A percentile compares a stretch with the other conserved stretches of the same genome.
Conservation (phyloP, 2,797 vertebrate species). For the Rhinogobio ventralis region DNA sequence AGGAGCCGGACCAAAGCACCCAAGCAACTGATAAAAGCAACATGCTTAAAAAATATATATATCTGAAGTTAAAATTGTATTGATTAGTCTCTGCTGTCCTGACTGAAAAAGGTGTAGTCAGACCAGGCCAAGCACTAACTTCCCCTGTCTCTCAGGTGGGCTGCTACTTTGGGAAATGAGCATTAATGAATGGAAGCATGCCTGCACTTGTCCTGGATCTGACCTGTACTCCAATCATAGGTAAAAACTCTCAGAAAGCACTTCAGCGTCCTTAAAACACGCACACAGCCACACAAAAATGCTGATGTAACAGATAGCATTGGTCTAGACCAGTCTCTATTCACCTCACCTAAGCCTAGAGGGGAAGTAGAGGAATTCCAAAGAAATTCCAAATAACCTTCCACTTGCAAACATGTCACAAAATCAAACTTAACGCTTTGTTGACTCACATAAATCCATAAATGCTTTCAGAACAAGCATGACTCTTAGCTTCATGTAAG, state of each 20-base stretch:
- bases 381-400: constrained; percentile 33
- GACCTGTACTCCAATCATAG: constrained; percentile 47
- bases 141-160: background rate
- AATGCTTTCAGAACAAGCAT: constrained; percentile 18
- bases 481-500: background rate
- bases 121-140: background rate
- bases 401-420: constrained; percentile 24
- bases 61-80: background rate
- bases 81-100: background rate
- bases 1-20: background rate
- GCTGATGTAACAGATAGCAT: constrained; percentile 49
- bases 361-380: constrained; percentile 49
- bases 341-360: constrained; percentile 37
- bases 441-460: constrained; percentile 13
- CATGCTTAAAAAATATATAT: background rate
- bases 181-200: constrained; percentile 51
- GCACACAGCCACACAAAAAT: constrained; percentile 18
- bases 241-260: constrained; percentile 42
- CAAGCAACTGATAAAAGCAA: background rate
- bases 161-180: constrained; percentile 53
- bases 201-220: constrained; percentile 54
- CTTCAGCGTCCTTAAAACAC: constrained; percentile 31
- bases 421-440: constrained; percentile 44
- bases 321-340: constrained; percentile 45
- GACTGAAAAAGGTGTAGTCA: background rate